phyloP scores from a whole-genome alignment of 2,797 vertebrate species.

The Pseudochaenichthys georgianus region DNA sequence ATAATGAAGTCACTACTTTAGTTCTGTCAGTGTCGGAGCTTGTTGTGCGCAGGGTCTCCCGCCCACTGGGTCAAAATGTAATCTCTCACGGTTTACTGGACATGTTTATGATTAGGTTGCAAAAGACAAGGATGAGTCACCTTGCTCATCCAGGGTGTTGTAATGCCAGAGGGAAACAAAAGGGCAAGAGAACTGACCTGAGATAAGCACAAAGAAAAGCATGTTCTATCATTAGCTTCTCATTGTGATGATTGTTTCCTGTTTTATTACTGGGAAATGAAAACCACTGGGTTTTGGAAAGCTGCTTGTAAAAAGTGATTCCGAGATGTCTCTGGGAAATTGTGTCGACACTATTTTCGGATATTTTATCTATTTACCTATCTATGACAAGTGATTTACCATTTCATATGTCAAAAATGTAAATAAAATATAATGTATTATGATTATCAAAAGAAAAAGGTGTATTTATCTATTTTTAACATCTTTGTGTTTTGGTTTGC shows the following conservation, averaged over 20 bases:
- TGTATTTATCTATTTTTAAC: not conserved
- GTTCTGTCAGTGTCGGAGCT: not conserved
- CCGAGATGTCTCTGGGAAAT: not conserved
- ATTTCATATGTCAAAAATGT: not conserved
- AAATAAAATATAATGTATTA: not conserved
- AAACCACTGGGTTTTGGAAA: not conserved
- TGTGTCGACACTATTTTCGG: not conserved
- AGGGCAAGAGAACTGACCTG: not conserved
- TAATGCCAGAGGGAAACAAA: not conserved
- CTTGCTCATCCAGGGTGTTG: not conserved
- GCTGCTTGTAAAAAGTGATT: not conserved
- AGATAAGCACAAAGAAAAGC: not conserved
- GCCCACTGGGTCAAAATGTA: not conserved
- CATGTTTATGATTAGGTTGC: not conserved
- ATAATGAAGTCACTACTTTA: slow-evolving; percentile 23
- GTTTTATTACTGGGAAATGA: not conserved
- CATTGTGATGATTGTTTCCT: not conserved
- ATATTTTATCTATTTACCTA: not conserved
- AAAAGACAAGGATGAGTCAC: not conserved
- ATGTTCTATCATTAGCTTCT: not conserved
- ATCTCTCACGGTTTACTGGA: not conserved
- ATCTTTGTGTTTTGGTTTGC: not conserved
- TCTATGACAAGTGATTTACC: not conserved
- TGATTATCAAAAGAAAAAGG: not conserved
- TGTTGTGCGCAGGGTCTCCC: slow-evolving; percentile 1